Base-by-base conservation (phyloP, 1,140 invertebrate genomes). In the Conopomorpha cramerella region DNA sequence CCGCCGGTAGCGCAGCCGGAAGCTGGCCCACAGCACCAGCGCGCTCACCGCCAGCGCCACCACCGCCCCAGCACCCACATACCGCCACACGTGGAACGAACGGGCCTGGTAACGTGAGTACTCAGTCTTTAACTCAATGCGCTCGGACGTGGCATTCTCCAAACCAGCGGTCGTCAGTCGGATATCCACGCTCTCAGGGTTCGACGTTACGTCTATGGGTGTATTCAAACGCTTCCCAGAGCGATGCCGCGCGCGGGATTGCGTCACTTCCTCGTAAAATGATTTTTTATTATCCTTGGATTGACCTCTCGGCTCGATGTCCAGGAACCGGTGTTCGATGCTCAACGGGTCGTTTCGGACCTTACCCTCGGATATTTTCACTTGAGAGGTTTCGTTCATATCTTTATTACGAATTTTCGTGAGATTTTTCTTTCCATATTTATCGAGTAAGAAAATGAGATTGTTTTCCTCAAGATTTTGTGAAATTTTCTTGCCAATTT, bases 1-100 rank as follows among this genome's bases (percentile, higher is more conserved):
- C 63, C 40, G 70, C 72, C 43, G 55, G 39, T 64, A 63, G 16
- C 63, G 51, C 16, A 64, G 65, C 49, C 41, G 77, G 61, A 40
- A 77, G 66, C 46, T 79, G 51, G 29, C 67, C 81, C 45, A 78
- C 49, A 79, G 33, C 63, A 78, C 67, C 62, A 50, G 70, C 43
- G 40, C 79, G 36, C 64, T 54, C 14, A 66, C 36, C 35, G 66
- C 65, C 26, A 68, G 45, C 34, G 45, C 39, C 12, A 46, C 46
- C 16, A 70, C 57, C 13, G 68, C 44, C 38, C 50, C 48, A 36
- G 57, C 52, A 16, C 66, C 70, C 28, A 78, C 55, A 34, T 67
- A 71, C 38, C 61, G 58, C 8, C 59, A 62, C 26, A 71, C 67
- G 19, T 45, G 58, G 1, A 44, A 51, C 38, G 58, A 41, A 15